Evolutionary conservation across 2,888 invertebrate genomes (phyloP).

Genomic region (Nomada fucata): DNA sequence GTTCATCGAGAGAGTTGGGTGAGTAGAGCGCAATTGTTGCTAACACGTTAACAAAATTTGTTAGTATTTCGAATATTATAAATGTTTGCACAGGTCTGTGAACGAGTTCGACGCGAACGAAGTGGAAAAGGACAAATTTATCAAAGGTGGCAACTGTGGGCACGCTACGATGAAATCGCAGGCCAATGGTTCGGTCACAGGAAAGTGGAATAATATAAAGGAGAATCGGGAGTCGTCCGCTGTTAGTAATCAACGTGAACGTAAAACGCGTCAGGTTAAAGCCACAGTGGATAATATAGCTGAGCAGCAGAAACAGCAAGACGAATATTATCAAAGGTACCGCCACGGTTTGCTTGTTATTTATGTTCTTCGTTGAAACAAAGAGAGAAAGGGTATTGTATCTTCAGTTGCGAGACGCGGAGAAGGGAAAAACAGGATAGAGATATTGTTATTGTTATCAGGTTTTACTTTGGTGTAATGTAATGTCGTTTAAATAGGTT

Average conservation of each 20-base stretch:
- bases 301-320: conserved; percentile 83
- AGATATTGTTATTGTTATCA: too few species aligned
- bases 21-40: conserved; percentile 40
- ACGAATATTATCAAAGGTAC: conserved; percentile 85
- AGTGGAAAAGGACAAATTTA: conserved; percentile 84
- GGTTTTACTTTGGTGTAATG: conserved; percentile 55
- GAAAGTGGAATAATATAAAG: conserved; percentile 82
- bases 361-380: not conserved
- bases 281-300: conserved; percentile 81
- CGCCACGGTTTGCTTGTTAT: not conserved
- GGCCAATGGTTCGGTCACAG: conserved; percentile 81
- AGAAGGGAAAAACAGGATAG: too few species aligned
- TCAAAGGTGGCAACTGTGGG: conserved; percentile 78
- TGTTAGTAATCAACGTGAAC: conserved; percentile 82
- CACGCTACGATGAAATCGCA: conserved; percentile 81
- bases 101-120: conserved; percentile 85
- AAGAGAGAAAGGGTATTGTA: not conserved
- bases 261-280: conserved; percentile 83
- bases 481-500: conserved; percentile 76
- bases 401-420: not conserved
- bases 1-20: conserved; percentile 85
- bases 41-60: conserved; percentile 6
- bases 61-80: conserved; percentile 16
- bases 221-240: conserved; percentile 81
- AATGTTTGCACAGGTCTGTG: conserved; percentile 79